These are phyloP conservation scores for Lasius fuliginosus DNA, from an alignment of 2,888 invertebrate species.

Conservation along the genomic window DNA sequence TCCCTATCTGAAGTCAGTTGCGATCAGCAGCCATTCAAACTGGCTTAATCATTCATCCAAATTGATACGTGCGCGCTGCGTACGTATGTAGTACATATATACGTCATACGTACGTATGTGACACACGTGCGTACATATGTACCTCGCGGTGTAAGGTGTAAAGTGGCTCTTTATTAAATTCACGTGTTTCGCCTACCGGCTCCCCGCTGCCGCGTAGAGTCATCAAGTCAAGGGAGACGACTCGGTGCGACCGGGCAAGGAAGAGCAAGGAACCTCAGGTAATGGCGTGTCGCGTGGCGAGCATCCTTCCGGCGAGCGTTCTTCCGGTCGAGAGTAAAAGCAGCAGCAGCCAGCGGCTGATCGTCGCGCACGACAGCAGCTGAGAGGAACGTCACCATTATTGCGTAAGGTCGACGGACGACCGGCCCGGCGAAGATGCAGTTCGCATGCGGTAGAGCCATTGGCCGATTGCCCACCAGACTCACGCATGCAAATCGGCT, in stretches of 20 bases:
- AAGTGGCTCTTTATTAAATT: slow-evolving; percentile 1
- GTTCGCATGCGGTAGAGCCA: slow-evolving; percentile 82
- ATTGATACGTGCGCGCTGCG: no score
- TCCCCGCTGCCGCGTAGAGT: not conserved
- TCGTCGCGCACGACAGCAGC: slow-evolving; percentile 54
- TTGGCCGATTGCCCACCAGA: slow-evolving; percentile 81
- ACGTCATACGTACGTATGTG: not conserved
- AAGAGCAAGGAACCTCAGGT: slow-evolving; percentile 54
- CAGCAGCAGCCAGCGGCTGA: slow-evolving; percentile 62
- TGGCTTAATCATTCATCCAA: not conserved
- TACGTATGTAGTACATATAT: not conserved
- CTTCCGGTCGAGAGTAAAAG: slow-evolving; percentile 42
- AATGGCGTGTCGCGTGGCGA: slow-evolving; percentile 66
- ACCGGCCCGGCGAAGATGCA: slow-evolving; percentile 75
- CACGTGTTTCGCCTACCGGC: not conserved
- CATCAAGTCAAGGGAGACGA: not conserved
- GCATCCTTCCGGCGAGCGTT: slow-evolving; percentile 38
- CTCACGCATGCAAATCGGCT: slow-evolving; percentile 75
- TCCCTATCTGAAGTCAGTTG: slow-evolving; percentile 5
- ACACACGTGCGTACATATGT: not conserved
- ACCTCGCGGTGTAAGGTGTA: not conserved
- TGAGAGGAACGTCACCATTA: slow-evolving; percentile 70
- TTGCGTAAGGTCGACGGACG: slow-evolving; percentile 78
- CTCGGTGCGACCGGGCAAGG: not conserved
- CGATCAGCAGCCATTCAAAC: not conserved